Base-by-base conservation (phyloP, 2,888 invertebrate genomes). In the Harpalus rubripes region DNA sequence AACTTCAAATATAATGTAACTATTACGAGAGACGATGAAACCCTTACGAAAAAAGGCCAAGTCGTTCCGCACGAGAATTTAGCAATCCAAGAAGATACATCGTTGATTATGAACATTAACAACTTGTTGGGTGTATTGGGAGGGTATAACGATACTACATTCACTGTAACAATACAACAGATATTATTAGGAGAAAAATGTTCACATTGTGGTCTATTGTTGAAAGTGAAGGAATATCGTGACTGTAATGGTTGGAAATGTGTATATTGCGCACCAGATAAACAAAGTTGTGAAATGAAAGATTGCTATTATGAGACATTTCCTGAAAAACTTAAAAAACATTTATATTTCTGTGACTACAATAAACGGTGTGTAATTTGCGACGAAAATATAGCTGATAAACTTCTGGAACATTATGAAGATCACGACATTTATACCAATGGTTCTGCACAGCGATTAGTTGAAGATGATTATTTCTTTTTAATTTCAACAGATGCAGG, bases 131-230 rank as follows among this genome's bases (percentile, higher is more conserved):
- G 10, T 8, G 10, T 61, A 16, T 22, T 61, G 16, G 61, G 22
- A 61, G 61, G 61, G n/a, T 61, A 12, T 61, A 10, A 61, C 7
- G 61, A 22, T 10, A 61, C 61, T 18, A 15, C 16, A 61, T 61
- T 61, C 10, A 61, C 16, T 61, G 22, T 61, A 10, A n/a, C 61
- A 10, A 8, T 61, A 15, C n/a, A 61, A 15, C 16, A 15, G 22
- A 18, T 61, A 61, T 3, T 52, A 3, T 3, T 52, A 52, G 44
- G 10, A 4, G 44, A 52, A 52, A 52, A 52, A 52, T 52, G 44
- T 52, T 52, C 10, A 12, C 8, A 52, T 8, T 52, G 44, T 52
- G 44, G 44, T 52, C 5, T 52, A 12, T 52, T 52, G 44, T 12
- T 52, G 6, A 52, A 8, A 52, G 44, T 52, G 10, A 10, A 52